phyloP scores from a whole-genome alignment of 2,888 invertebrate genomes.

The Lasioglossum lativentre region DNA sequence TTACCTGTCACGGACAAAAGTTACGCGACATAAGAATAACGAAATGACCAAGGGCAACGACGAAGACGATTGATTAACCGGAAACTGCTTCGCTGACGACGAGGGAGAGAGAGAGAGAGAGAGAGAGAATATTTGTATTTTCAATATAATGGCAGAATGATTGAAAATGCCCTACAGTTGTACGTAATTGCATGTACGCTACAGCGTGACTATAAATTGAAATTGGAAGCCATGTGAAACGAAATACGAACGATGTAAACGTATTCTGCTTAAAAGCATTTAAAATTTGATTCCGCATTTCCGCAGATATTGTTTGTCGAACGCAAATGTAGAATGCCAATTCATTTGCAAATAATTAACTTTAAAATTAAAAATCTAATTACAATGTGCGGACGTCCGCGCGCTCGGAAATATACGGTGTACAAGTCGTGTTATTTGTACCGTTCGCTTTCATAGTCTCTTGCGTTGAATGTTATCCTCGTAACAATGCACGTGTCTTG shows the following conservation, averaged over 20 bases:
- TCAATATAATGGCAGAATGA: background rate
- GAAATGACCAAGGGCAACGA: slow-evolving; percentile 57
- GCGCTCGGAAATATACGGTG: slow-evolving; percentile 18
- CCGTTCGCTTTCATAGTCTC: slow-evolving; percentile 17
- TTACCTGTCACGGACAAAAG: slow-evolving; percentile 76
- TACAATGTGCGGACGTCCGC: slow-evolving; percentile 5
- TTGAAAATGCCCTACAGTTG: background rate
- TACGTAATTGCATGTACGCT: background rate
- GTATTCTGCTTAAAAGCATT: slow-evolving; percentile 52
- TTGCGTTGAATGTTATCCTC: background rate
- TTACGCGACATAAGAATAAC: slow-evolving; percentile 57
- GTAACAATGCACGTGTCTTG: background rate
- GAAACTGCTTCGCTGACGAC: background rate
- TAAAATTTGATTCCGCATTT: slow-evolving; percentile 60
- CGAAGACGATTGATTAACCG: slow-evolving; percentile 17
- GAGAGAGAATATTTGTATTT: background rate
- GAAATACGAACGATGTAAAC: slow-evolving; percentile 44
- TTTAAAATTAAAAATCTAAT: slow-evolving; percentile 64
- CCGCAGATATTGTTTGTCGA: slow-evolving; percentile 50
- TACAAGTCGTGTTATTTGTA: slow-evolving; percentile 35
- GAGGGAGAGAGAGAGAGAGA: too few relatives aligned
- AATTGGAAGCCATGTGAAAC: slow-evolving; percentile 38
- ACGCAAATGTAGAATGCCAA: slow-evolving; percentile 32
- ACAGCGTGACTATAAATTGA: background rate
- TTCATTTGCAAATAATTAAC: slow-evolving; percentile 68